phyloP scores from a whole-genome alignment of 1,140 invertebrate genomes.

The Diploscapter pachys region DNA sequence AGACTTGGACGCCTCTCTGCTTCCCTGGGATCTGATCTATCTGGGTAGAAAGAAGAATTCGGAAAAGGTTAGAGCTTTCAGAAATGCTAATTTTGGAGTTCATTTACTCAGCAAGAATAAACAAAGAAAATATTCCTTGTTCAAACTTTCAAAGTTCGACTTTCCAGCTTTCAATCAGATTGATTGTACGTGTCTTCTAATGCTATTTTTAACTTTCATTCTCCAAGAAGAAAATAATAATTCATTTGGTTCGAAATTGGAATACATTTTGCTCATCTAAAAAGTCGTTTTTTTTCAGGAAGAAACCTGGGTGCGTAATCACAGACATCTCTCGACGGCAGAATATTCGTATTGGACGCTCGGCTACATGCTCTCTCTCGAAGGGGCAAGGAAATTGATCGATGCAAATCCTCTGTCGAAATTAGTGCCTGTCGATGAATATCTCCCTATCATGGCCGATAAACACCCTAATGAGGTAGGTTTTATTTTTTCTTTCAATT shows the following conservation, averaged over 20 bases:
- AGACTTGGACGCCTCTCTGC: constrained; percentile 68
- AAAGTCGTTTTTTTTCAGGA: constrained; percentile 17
- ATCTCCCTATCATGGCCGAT: constrained; percentile 88
- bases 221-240: background rate
- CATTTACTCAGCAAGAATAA: too few species aligned
- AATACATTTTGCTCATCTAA: too few species aligned
- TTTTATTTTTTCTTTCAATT: constrained; percentile 50
- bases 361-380: constrained; percentile 73
- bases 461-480: constrained; percentile 79
- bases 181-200: too few species aligned
- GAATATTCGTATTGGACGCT: constrained; percentile 97
- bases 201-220: background rate
- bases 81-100: too few species aligned
- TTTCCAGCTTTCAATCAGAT: too few species aligned
- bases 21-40: constrained; percentile 85
- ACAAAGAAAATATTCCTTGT: too few species aligned
- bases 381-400: constrained; percentile 75
- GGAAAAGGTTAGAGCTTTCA: too few species aligned
- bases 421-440: constrained; percentile 93
- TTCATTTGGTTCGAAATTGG: too few species aligned
- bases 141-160: too few species aligned
- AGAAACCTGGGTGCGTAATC: constrained; percentile 49
- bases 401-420: constrained; percentile 76
- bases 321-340: constrained; percentile 72
- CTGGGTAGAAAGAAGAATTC: constrained; percentile 53